Evolutionary conservation across 2,888 invertebrate genomes (phyloP).

Genomic region (Digitonthophagus gazella): DNA sequence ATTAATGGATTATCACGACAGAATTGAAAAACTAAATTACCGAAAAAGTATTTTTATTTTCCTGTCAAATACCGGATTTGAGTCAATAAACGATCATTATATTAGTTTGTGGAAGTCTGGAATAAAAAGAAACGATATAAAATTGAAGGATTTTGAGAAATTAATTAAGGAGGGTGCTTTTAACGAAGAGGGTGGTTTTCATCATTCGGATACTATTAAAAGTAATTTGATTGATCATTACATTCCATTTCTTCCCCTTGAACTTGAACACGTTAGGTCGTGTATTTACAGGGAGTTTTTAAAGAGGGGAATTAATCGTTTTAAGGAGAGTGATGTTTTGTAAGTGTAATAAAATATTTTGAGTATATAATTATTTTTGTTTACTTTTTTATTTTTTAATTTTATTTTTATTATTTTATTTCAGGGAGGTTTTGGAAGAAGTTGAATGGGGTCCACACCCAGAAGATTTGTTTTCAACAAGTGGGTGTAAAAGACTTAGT

Average conservation of each 20-base stretch:
- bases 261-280: constrained; percentile 74
- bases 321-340: constrained; percentile 41
- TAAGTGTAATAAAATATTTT: constrained; percentile 34
- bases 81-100: constrained; percentile 63
- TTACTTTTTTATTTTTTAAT: too few species aligned
- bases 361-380: background rate
- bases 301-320: constrained; percentile 36
- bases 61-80: constrained; percentile 90
- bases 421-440: constrained; percentile 63
- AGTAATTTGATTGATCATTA: constrained; percentile 88
- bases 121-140: constrained; percentile 60
- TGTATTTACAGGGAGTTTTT: constrained; percentile 72
- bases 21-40: constrained; percentile 71
- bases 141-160: constrained; percentile 70
- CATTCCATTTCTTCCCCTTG: constrained; percentile 92
- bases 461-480: constrained; percentile 73
- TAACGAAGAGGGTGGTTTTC: constrained; percentile 76
- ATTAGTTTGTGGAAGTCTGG: constrained; percentile 62
- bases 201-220: constrained; percentile 77
- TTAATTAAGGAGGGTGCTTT: constrained; percentile 68
- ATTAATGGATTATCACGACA: constrained; percentile 78
- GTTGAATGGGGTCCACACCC: constrained; percentile 72
- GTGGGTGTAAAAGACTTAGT: constrained; percentile 88
- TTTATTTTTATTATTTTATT: too few species aligned
- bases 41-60: constrained; percentile 83